A percentile compares a stretch with the other conserved stretches of the same genome.
Evolutionary conservation across 2,888 invertebrate genomes (phyloP).

Genomic region (Choreutis nemorana): DNA sequence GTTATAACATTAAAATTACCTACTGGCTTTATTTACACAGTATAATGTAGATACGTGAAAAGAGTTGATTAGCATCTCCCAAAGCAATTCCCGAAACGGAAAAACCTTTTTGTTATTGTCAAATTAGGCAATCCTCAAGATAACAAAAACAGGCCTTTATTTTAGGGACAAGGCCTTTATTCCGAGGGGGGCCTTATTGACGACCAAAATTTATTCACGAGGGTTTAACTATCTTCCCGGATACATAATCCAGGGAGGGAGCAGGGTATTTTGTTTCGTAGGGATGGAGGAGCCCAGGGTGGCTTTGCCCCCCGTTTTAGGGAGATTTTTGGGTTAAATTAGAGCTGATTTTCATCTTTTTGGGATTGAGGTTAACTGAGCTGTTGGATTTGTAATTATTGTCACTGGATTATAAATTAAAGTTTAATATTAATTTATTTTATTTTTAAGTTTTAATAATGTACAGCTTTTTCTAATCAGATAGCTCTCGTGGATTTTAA

Average conservation of each 20-base stretch:
- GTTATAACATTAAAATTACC: no score
- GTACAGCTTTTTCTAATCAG: no score
- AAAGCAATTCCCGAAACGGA: conserved; percentile 47
- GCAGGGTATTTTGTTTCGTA: conserved; percentile 11
- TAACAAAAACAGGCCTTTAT: conserved; percentile 64
- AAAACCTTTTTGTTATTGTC: conserved; percentile 62
- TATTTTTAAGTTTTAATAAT: no score
- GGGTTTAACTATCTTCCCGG: conserved; percentile 60
- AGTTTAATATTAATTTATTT: no score
- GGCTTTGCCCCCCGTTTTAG: conserved; percentile 14
- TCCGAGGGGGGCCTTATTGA: no score
- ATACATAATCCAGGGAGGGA: conserved; percentile 36
- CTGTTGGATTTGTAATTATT: no score
- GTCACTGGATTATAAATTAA: no score
- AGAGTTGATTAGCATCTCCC: conserved; percentile 52
- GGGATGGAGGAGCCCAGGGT: conserved; percentile 2
- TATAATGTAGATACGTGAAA: conserved; percentile 18
- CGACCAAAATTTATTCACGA: conserved; percentile 55
- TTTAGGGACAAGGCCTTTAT: conserved; percentile 52
- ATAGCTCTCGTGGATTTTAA: no score
- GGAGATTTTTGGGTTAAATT: conserved; percentile 27
- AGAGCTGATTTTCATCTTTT: no score
- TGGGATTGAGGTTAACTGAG: no score
- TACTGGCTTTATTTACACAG: no score
- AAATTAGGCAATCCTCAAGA: conserved; percentile 67